A percentile compares a stretch with the other conserved stretches of the same genome.
Evolutionary conservation across 2,888 invertebrate genomes (phyloP).

Genomic region (Halocaridina rubra): DNA sequence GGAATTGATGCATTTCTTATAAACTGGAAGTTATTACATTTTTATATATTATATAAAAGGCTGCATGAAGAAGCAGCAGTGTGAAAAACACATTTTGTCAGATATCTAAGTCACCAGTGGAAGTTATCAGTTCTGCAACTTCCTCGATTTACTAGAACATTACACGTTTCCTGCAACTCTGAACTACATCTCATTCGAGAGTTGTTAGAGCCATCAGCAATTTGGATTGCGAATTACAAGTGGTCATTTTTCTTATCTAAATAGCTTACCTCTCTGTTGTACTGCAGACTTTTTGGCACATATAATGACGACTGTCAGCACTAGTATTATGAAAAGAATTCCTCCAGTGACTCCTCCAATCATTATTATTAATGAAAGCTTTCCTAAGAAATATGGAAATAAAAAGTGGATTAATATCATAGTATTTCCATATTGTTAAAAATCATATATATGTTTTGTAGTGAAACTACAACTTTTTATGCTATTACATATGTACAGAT

Average conservation of each 20-base stretch:
- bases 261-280: constrained; percentile 28
- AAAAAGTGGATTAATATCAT: background rate
- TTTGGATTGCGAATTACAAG: no score
- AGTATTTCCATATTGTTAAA: background rate
- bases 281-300: constrained; percentile 21
- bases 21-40: no score
- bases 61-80: no score
- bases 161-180: background rate
- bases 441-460: background rate
- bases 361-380: constrained; percentile 24
- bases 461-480: background rate
- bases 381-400: constrained; percentile 10
- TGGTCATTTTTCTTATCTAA: no score
- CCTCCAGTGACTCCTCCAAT: constrained; percentile 20
- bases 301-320: constrained; percentile 19
- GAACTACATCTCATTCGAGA: background rate
- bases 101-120: no score
- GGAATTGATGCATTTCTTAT: no score
- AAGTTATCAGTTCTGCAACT: no score
- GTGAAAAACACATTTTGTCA: no score
- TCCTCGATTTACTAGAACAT: no score
- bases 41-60: no score
- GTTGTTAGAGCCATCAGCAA: no score
- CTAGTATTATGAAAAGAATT: constrained; percentile 20
- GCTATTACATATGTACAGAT: no score